These are phyloP conservation scores for Periparus ater DNA, from an alignment of 2,797 vertebrate species.

Conservation along the genomic window DNA sequence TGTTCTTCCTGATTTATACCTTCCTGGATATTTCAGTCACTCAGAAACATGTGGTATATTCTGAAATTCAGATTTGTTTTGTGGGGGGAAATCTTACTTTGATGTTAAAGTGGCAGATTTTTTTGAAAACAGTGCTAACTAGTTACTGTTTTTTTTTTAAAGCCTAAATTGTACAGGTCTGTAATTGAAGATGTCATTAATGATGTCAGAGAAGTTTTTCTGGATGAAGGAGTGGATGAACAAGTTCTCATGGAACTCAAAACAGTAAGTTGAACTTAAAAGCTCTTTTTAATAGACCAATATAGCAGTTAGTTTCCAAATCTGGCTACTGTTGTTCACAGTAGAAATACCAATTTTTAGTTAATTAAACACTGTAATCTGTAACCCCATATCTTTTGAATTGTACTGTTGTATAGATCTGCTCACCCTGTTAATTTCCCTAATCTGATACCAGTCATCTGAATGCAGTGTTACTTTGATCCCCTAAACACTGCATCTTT, in stretches of 20 bases:
- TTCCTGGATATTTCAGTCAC: background rate
- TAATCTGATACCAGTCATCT: background rate
- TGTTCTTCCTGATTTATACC: background rate
- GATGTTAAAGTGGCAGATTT: background rate
- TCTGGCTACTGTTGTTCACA: background rate
- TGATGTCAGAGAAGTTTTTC: slow-evolving; percentile 96
- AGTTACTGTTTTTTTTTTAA: background rate
- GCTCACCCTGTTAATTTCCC: background rate
- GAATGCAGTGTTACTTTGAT: background rate
- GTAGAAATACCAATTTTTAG: background rate
- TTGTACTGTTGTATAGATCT: background rate
- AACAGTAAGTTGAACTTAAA: slow-evolving; percentile 82
- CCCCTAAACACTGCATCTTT: background rate
- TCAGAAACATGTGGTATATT: background rate
- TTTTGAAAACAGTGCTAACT: background rate
- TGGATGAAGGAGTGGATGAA: slow-evolving; percentile 98
- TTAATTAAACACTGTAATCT: background rate
- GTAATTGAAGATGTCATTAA: slow-evolving; percentile 99
- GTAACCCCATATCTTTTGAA: background rate
- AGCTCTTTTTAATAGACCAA: background rate
- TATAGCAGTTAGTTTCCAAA: background rate
- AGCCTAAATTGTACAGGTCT: slow-evolving; percentile 96
- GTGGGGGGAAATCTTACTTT: background rate
- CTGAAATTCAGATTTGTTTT: background rate
- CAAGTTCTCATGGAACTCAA: slow-evolving; percentile 97